Evolutionary conservation across 2,113 vertebrate species (phyloP).

Genomic region (Rousettus leschenaultii): DNA sequence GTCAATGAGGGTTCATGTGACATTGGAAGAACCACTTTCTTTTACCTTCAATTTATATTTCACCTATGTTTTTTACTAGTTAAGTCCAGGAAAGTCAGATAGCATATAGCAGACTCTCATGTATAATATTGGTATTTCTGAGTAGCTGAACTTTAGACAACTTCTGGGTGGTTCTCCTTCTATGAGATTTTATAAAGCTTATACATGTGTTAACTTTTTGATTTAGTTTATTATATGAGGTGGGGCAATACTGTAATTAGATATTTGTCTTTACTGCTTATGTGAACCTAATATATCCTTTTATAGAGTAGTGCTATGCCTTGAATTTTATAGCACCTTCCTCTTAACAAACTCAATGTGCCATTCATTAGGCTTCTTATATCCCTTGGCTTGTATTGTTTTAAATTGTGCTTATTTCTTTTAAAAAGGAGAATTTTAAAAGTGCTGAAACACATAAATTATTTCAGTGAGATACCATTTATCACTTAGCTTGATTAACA

Average conservation of each 20-base stretch:
- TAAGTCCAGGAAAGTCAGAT: neutral
- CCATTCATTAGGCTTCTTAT: neutral
- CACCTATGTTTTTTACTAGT: neutral
- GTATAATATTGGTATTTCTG: neutral
- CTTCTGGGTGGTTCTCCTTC: neutral
- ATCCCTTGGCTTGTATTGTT: neutral
- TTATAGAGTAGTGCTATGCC: neutral
- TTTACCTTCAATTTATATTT: neutral
- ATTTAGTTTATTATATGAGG: slow-evolving; percentile 41
- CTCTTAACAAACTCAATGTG: neutral
- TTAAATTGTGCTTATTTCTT: neutral
- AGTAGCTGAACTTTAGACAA: slow-evolving; percentile 8
- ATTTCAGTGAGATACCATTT: neutral
- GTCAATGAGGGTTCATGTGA: neutral
- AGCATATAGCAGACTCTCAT: neutral
- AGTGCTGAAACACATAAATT: slow-evolving; percentile 4
- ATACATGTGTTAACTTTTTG: neutral
- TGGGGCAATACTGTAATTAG: neutral
- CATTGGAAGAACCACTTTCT: neutral
- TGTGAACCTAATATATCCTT: neutral
- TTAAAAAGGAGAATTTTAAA: neutral
- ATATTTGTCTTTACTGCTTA: slow-evolving; percentile 23
- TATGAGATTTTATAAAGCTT: neutral
- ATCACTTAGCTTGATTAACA: neutral
- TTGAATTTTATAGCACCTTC: slow-evolving; percentile 21